Conservation (phyloP, 2,113 vertebrate species). For the Phodopus roborovskii region DNA sequence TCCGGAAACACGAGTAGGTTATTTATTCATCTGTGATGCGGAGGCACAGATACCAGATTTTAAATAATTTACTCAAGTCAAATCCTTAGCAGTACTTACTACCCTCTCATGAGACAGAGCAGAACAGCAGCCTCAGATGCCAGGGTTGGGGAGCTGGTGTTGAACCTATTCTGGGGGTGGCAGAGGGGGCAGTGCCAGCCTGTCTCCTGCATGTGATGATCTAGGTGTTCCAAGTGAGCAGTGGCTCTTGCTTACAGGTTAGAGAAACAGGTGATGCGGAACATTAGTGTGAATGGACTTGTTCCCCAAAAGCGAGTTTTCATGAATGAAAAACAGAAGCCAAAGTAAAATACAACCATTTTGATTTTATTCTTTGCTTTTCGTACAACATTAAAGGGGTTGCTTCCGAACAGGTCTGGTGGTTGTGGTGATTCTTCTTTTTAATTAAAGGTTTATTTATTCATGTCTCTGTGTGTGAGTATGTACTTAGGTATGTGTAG, state of each 20-base stretch:
- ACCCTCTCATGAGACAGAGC: not conserved
- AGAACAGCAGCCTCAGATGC: not conserved
- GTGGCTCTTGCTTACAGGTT: not conserved
- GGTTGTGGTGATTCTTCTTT: not conserved
- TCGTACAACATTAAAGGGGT: not conserved
- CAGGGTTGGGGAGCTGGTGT: not conserved
- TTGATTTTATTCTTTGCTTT: slow-evolving; percentile 15
- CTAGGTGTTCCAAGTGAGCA: not conserved
- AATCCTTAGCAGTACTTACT: not conserved
- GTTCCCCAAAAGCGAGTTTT: not conserved
- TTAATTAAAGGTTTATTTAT: not conserved
- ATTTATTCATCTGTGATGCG: not conserved
- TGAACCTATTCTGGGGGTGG: not conserved
- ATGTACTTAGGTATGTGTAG: no score
- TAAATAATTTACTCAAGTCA: slow-evolving; percentile 2
- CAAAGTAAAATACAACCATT: slow-evolving; percentile 48
- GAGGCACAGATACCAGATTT: not conserved
- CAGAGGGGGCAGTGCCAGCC: not conserved
- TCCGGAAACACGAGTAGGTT: slow-evolving; percentile 4
- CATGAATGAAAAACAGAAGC: slow-evolving; percentile 46
- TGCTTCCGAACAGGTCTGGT: slow-evolving; percentile 42
- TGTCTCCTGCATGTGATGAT: not conserved
- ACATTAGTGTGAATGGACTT: not conserved
- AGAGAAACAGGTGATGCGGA: not conserved
- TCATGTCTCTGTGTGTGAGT: not conserved